Conservation (phyloP, 2,113 vertebrate genomes). For the Baryphthengus martii region DNA sequence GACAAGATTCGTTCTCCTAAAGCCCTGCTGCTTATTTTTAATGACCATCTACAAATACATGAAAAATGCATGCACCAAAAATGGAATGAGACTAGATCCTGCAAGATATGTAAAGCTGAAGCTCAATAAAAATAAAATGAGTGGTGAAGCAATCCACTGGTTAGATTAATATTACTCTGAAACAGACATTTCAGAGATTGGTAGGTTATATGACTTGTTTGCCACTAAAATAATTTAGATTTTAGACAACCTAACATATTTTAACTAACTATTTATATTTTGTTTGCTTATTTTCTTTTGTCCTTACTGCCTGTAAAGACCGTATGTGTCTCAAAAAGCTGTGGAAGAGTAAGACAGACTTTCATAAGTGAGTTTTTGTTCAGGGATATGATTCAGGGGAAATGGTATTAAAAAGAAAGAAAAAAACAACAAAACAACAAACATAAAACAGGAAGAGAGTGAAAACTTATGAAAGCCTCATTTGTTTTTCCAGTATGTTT, state of each 20-base stretch:
- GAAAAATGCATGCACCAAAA: neutral
- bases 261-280: neutral
- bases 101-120: neutral
- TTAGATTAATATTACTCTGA: neutral
- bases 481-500: neutral
- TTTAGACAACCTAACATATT: neutral
- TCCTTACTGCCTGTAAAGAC: neutral
- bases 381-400: neutral
- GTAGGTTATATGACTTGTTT: neutral
- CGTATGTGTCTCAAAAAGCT: neutral
- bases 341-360: neutral
- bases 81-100: neutral
- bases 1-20: conserved; percentile 24
- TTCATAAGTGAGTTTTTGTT: neutral
- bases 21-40: conserved; percentile 12
- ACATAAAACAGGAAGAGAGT: neutral
- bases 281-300: neutral
- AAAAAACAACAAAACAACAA: neutral
- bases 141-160: neutral
- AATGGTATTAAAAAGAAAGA: neutral
- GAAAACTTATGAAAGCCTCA: neutral
- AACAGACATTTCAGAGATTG: neutral
- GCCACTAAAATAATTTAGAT: neutral
- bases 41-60: neutral
- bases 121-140: neutral